Base-by-base conservation (phyloP, 2,888 invertebrate species). In the Zygogramma bicolorata region DNA sequence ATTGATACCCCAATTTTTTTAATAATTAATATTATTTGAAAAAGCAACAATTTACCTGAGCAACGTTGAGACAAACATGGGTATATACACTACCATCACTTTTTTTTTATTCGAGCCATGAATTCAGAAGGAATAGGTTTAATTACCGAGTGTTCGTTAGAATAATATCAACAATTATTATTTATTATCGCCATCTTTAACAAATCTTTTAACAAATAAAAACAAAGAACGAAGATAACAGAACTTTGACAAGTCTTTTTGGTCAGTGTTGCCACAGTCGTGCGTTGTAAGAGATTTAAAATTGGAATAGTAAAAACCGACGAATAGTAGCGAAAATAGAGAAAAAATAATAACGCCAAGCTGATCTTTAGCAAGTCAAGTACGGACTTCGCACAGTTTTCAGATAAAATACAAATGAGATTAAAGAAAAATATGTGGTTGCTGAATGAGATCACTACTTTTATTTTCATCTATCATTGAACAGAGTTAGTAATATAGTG, bases 41-140 rank as follows among this genome's bases (percentile, higher is more conserved):
- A 13, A n/a, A 38, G 63, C 59, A 25, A 27, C 71, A 57, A n/a
- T n/a, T n/a, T 71, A 76, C 77, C 77, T 77, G 61, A 63, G 73
- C 65, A 66, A 70, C 69, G 62, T 66, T 68, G 65, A 73, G 70
- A 58, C 73, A 59, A 67, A 63, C 62, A 73, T 72, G 63, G 74
- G 76, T 74, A 73, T 77, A 76, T 76, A 73, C 69, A 78, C 75
- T 79, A 77, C 75, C 84, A 84, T 84, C 77, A 83, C 84, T 82
- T 77, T 75, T 74, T 75, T 77, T 77, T 71, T 62, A 70, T 73
- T 68, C 71, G 75, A 53, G 74, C 79, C 79, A 80, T 79, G 31
- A 66, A 68, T 53, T 53, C 27, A 27, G n/a, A 15, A 25, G 13
- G n/a, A 53, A 25, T 25, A 53, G 13, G 3, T 53, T 10, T 4